Base-by-base conservation (phyloP, 2,888 invertebrate species). In the Pristionchus fissidentatus region DNA sequence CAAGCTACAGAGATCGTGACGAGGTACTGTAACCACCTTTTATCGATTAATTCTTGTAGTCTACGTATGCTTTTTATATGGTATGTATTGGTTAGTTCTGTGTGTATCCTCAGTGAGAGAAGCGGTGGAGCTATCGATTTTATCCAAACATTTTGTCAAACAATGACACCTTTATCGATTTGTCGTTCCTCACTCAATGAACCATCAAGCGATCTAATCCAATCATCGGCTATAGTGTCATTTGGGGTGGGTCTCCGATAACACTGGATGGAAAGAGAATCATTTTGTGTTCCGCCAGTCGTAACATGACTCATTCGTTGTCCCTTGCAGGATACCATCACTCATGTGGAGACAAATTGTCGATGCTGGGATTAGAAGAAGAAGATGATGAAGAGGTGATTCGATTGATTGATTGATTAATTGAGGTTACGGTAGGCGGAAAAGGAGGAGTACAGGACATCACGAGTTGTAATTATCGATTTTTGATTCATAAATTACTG, bases 271-370 rank as follows among this genome's bases (percentile, higher is more conserved):
- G n/a, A n/a, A n/a, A n/a, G n/a, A n/a, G n/a, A n/a, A n/a, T n/a
- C n/a, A n/a, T n/a, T n/a, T n/a, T n/a, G n/a, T 70, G 10, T 43
- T 41, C 10, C 70, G n/a, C 2, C n/a, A 66, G 66, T 41, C 41
- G 43, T 8, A 70, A 43, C 70, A 70, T n/a, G n/a, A 70, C 29
- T 10, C 8, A 66, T 19, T 60, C 29, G 32, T 15, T 66, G 15
- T 38, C 38, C 38, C 26, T 78, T 84, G 81, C 46, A 86, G 89
- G 46, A 89, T 88, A 62, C 86, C 88, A 83, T 88, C 88, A 10
- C 84, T 89, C 89, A 22, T 52, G 52, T 38, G 83, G 83, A n/a
- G 83, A 83, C 77, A 75, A 66, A 35, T 49, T 83, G 46, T 83
- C 83, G 0, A 19, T 83, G 57, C n/a, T 83, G 46, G 83, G 83